Evolutionary conservation across 1,140 invertebrate species (phyloP).

Genomic region (Anastrepha obliqua): DNA sequence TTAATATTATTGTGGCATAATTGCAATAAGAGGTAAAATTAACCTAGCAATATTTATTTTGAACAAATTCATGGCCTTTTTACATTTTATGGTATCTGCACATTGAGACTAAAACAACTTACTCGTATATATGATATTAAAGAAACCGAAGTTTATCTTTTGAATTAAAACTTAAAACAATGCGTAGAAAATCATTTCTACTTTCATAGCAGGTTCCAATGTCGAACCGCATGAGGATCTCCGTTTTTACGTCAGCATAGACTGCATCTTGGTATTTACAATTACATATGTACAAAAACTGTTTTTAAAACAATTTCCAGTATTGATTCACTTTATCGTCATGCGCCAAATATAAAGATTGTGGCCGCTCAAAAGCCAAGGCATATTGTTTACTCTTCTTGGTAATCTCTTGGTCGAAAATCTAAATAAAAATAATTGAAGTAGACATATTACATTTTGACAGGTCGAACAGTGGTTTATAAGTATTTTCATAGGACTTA

Average conservation of each 20-base stretch:
- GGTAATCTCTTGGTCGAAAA: slow-evolving; percentile 80
- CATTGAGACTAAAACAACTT: not conserved
- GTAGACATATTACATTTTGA: not conserved
- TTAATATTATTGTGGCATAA: not conserved
- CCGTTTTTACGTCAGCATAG: not conserved
- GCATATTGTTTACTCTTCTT: slow-evolving; percentile 79
- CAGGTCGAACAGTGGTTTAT: not conserved
- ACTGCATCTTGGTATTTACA: not conserved
- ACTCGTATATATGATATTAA: not conserved
- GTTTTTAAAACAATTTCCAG: slow-evolving; percentile 74
- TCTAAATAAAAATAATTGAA: slow-evolving; percentile 63
- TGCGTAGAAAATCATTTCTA: not conserved
- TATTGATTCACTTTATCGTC: slow-evolving; percentile 76
- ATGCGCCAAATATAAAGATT: slow-evolving; percentile 74
- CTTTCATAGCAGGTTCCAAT: not conserved
- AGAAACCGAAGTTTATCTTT: not conserved
- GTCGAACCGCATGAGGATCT: not conserved
- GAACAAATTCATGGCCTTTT: slow-evolving; percentile 2
- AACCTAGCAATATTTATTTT: not conserved
- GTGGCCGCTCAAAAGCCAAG: slow-evolving; percentile 79
- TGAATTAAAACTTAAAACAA: not conserved
- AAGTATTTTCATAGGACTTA: slow-evolving; percentile 64
- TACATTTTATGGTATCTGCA: slow-evolving; percentile 11
- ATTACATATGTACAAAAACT: not conserved
- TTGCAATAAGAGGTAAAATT: not conserved